Percentiles rank a stretch among this genome's conserved stretches.
Evolutionary conservation across 2,888 invertebrate genomes (phyloP).

Genomic region (Cerceris ruficornis): DNA sequence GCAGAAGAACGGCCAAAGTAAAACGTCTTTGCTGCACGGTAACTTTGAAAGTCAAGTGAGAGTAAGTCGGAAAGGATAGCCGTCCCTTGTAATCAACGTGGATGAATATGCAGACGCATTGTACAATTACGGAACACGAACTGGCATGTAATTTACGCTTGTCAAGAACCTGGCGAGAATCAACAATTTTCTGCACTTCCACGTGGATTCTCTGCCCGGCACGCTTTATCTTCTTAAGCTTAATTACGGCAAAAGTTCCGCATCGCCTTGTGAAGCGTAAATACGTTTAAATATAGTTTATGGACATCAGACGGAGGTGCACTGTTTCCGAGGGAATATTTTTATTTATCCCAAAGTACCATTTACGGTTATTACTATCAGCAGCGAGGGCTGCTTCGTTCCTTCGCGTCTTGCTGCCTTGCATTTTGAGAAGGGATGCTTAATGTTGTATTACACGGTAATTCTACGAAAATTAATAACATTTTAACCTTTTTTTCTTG

Average conservation of each 20-base stretch:
- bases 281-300: slow-evolving; percentile 6
- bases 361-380: slow-evolving; percentile 2
- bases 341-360: background rate
- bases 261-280: background rate
- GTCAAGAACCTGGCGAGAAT: slow-evolving; percentile 6
- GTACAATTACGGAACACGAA: slow-evolving; percentile 20
- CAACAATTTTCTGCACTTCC: slow-evolving; percentile 14
- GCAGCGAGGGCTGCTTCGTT: background rate
- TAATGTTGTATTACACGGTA: no score
- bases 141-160: slow-evolving; percentile 19
- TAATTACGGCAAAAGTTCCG: slow-evolving; percentile 13
- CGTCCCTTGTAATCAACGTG: slow-evolving; percentile 28
- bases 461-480: no score
- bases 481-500: no score
- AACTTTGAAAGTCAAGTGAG: slow-evolving; percentile 15
- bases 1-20: background rate
- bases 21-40: background rate
- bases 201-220: background rate
- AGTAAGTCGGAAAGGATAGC: slow-evolving; percentile 4
- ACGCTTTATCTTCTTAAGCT: slow-evolving; percentile 4
- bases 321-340: background rate
- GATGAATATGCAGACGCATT: slow-evolving; percentile 19
- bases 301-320: background rate
- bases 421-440: background rate
- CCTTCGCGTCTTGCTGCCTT: background rate